Base-by-base conservation (phyloP, 2,797 vertebrate genomes). In the Periophthalmus magnuspinnatus region DNA sequence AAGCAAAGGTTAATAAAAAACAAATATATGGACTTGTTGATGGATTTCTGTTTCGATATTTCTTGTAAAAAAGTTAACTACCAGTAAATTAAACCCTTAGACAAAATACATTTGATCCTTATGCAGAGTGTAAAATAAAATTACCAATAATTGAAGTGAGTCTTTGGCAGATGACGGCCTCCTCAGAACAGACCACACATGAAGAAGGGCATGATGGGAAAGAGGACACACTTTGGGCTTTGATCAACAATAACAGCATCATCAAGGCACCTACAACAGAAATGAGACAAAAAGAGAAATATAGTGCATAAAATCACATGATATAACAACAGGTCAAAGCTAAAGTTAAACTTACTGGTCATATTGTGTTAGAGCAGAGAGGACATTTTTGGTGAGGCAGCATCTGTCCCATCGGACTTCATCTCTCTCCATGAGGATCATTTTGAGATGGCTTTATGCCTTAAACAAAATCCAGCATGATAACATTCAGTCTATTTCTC, bases 161-260 rank as follows among this genome's bases (percentile, higher is more conserved):
- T 67, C 93, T 87, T 65, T 90, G 93, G 83, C 94, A 94, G 79
- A 93, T 91, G 78, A 94, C 71, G 32, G 86, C 81, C 5, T 93
- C 91, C 54, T 89, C 87, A 60, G 93, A 83, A 61, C 92, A 92
- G 54, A 92, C 81, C 38, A 75, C 74, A 68, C 93, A 93, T 32
- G 93, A 90, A 10, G 68, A 80, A 67, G 94, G 93, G 66, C 93
- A 93, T 13, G 90, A 72, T 6, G 61, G 79, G 45, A 32, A 76
- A 65, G 74, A 54, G 1, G 60, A 70, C 57, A 50, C 80, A 59
- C 65, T 32, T 65, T 69, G 69, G 74, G 88, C 69, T 76, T 70
- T 78, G 65, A 84, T 52, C 58, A 85, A 69, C 69, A 83, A 86
- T 73, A 91, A 81, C 74, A 93, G 83, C 71, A 92, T 72, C 78